Percentiles rank a stretch among this genome's conserved stretches.
phyloP scores from a whole-genome alignment of 2,797 vertebrate species.

The Mormyrops attenuatus region DNA sequence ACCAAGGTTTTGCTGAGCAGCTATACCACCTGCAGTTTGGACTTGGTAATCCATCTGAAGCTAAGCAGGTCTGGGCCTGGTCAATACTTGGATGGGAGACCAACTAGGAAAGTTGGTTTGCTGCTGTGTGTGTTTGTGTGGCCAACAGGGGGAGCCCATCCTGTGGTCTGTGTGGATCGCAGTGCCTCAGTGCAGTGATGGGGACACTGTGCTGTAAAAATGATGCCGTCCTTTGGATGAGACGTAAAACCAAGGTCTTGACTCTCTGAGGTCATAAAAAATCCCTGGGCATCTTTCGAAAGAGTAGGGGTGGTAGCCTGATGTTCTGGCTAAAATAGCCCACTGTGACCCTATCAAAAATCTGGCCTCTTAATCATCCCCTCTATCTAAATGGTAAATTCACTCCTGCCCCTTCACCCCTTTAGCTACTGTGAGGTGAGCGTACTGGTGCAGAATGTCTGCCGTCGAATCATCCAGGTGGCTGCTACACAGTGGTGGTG shows the following conservation, averaged over 20 bases:
- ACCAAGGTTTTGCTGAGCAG: neutral
- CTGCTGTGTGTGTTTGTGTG: neutral
- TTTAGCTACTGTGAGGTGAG: too few species aligned
- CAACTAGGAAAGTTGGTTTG: neutral
- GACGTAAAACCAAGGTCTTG: neutral
- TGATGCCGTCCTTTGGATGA: neutral
- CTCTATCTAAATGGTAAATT: too few species aligned
- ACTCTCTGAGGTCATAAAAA: too few species aligned
- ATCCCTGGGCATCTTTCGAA: too few species aligned
- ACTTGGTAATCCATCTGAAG: neutral
- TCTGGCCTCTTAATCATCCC: too few species aligned
- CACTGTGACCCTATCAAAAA: too few species aligned
- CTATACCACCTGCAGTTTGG: neutral
- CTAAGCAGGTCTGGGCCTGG: neutral
- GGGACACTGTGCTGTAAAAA: neutral
- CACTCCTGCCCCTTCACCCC: too few species aligned
- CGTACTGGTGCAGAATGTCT: too few species aligned
- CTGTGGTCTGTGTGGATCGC: neutral
- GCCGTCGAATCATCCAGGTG: too few species aligned
- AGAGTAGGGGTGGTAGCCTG: too few species aligned
- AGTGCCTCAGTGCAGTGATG: neutral
- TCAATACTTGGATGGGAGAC: neutral
- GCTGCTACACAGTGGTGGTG: too few species aligned
- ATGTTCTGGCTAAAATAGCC: too few species aligned
- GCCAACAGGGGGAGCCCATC: neutral